Conservation (phyloP, 2,113 vertebrate species). For the Phrynocephalus versicolor region DNA sequence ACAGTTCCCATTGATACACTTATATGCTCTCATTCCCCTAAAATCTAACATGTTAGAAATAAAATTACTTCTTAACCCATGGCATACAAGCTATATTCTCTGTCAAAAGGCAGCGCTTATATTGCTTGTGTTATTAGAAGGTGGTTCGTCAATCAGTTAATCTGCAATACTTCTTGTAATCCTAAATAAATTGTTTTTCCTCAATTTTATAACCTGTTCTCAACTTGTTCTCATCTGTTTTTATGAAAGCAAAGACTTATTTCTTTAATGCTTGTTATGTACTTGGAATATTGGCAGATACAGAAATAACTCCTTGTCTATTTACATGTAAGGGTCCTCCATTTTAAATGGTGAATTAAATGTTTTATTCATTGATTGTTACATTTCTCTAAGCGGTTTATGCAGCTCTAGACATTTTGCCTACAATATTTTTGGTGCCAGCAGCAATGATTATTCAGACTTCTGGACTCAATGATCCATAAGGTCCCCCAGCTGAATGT, state of each 20-base stretch:
- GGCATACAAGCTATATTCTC: not conserved
- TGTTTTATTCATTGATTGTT: not conserved
- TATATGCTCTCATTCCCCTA: no score
- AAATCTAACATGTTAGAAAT: no score
- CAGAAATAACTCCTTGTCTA: conserved; percentile 20
- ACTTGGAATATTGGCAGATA: not conserved
- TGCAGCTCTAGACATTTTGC: no score
- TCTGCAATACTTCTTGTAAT: conserved; percentile 25
- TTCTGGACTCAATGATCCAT: no score
- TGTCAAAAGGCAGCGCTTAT: not conserved
- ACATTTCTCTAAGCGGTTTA: no score
- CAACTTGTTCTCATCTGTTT: conserved; percentile 34
- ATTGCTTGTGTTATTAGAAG: not conserved
- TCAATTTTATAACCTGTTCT: conserved; percentile 20
- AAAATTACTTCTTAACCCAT: no score
- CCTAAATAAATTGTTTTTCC: not conserved
- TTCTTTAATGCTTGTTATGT: conserved; percentile 29
- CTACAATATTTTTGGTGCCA: no score
- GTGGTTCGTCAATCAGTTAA: conserved; percentile 8
- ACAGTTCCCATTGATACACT: no score
- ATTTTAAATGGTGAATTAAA: conserved; percentile 9
- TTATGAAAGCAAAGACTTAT: conserved; percentile 14
- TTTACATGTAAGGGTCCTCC: not conserved
- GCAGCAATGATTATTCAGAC: no score
- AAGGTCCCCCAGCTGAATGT: no score